Evolutionary conservation across 64 coral and sea anemone species (phyloP), one percentile per base, ranked within the genome.

Genomic region (Montipora sp.): DNA sequence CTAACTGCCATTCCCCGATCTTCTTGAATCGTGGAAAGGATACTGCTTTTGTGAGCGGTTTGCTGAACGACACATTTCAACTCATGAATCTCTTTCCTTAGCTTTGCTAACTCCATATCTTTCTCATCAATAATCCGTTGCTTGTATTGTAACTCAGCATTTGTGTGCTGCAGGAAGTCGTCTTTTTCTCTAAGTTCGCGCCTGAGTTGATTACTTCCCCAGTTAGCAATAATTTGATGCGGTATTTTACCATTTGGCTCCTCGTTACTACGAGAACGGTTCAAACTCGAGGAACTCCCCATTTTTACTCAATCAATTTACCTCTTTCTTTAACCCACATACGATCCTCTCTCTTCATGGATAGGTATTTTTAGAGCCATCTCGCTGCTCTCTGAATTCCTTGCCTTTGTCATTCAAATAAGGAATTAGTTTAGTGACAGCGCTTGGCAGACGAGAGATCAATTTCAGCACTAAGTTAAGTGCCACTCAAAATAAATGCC

Each of bases 61-160:
- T 99, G 98, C 19, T 96, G 94, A 8, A 99, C 94, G 3, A 99
- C 98, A 59, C 98, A 99, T 75, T 99, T 96, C 15, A 99, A 60
- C 75, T 99, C 98, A 23, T 99, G 98, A 61, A 99, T 99, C 68
- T 96, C 94, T 59, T 95, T 99, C 18, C 93, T 89, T 51, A 99
- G 49, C 59, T 96, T 96, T 5, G 79, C 80, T 88, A 99, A 90
- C 69, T 96, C 94, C 22, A 50, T 59, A 84, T 99, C 94, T 81
- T 94, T 96, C 48, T 99, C 92, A 79, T 97, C 95, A n/a, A 91
- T 88, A 18, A 90, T 84, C 68, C 91, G 90, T 73, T 92, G 88
- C 27, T 92, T 59, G 48, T 96, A 77, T 27, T 94, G 88, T 59
- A 99, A 77, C 89, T 99, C 98, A 13, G 89, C 92, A 48, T 99